Evolutionary conservation across 2,888 invertebrate species (phyloP), one percentile per base, ranked within the genome.

Genomic region (Pyrochroa serraticornis): DNA sequence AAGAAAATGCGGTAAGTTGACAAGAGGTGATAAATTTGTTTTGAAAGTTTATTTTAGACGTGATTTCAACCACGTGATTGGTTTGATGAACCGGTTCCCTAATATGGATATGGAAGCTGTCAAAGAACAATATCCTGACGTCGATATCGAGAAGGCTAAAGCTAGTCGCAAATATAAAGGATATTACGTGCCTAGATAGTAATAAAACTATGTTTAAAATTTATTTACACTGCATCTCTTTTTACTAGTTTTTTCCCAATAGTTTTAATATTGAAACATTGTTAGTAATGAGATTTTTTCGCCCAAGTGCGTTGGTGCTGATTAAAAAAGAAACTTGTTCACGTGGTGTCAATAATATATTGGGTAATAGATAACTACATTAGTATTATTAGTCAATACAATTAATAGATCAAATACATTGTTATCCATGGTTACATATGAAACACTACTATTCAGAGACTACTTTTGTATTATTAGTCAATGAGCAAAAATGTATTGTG

Each of bases 31-130:
- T 51, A 56, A 10, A 47, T 54, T 54, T 50, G 33, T 46, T 43
- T 61, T 55, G 56, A 14, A 45, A 58, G 66, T 57, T 56, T 62
- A 49, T 80, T 78, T 57, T 60, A 83, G 83, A 60, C 81, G 88
- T 62, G 82, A 87, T 46, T 85, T 83, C 58, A 87, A 86, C 70
- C 87, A 89, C 75, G 88, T 88, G 0, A 85, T 86, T 77, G 85
- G 86, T 62, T 76, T 92, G 50, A 70, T 94, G 14, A 88, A 88
- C 63, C 82, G 87, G 37, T 93, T 90, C 78, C 93, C 93, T 1
- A 82, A 93, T 72, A 79, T 91, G 77, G 89, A 92, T 73, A 75
- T 87, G 75, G 86, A 88, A 55, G 81, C 86, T 49, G 72, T 95
- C 13, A 85, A 87, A 73, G 81, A 85, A 58, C 84, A 89, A 71